Evolutionary conservation across 2,797 vertebrate species (phyloP).

Genomic region (Oryzias sinensis): DNA sequence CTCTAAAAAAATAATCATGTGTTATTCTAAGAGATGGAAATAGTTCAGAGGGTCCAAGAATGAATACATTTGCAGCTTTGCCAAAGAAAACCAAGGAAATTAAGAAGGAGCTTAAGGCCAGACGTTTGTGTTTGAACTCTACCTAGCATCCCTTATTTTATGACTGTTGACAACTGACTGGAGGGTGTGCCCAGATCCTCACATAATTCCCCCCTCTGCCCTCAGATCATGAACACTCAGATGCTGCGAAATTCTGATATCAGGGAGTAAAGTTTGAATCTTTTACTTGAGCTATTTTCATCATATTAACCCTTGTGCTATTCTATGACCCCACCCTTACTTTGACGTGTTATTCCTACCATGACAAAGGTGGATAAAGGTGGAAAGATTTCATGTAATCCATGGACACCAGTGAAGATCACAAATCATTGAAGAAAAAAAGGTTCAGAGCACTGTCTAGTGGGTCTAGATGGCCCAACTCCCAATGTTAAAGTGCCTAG

Average conservation of each 20-base stretch:
- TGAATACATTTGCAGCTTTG: conserved; percentile 14
- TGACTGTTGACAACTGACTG: conserved; percentile 34
- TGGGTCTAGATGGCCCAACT: too few species aligned
- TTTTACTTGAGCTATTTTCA: background rate
- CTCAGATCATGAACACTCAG: conserved; percentile 7
- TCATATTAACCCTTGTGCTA: too few species aligned
- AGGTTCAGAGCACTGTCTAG: too few species aligned
- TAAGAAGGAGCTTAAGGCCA: conserved; percentile 24
- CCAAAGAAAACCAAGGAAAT: conserved; percentile 28
- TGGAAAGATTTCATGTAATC: too few species aligned
- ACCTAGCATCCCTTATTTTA: conserved; percentile 42
- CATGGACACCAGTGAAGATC: too few species aligned
- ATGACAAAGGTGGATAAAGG: too few species aligned
- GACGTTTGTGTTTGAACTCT: conserved; percentile 40
- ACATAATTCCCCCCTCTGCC: conserved; percentile 23
- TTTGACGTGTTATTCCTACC: too few species aligned
- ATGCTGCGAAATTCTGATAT: too few species aligned
- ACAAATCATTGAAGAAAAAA: too few species aligned
- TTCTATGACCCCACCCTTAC: too few species aligned
- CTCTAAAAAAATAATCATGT: conserved; percentile 32
- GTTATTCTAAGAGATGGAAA: conserved; percentile 24
- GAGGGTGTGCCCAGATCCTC: conserved; percentile 27
- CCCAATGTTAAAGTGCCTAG: too few species aligned
- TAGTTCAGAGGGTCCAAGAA: conserved; percentile 22
- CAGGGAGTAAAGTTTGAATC: conserved; percentile 9